phyloP scores from a whole-genome alignment of 2,888 invertebrate genomes.

The Orchesella flavescens region DNA sequence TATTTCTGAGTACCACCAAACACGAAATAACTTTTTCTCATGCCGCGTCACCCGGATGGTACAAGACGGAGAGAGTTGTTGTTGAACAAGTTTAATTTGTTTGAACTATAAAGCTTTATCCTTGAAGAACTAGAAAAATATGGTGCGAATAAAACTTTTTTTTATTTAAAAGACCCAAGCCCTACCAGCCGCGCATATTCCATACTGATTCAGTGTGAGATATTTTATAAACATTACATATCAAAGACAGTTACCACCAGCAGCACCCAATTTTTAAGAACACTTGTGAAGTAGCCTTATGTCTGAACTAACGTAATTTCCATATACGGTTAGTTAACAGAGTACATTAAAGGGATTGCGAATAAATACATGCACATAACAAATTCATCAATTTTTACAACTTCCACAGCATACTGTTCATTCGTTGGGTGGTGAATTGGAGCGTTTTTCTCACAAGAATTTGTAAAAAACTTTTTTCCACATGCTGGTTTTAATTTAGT shows the following conservation, averaged over 20 bases:
- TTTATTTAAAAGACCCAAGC: slow-evolving; percentile 1
- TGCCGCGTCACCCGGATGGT: neutral
- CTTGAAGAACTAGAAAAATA: slow-evolving; percentile 53
- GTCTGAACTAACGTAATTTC: slow-evolving; percentile 37
- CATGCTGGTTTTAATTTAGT: slow-evolving; percentile 7
- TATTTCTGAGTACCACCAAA: neutral
- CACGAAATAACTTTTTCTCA: slow-evolving; percentile 29
- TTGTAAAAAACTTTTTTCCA: neutral
- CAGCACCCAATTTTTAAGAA: neutral
- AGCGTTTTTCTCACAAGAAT: neutral
- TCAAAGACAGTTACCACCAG: neutral
- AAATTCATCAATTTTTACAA: slow-evolving; percentile 50
- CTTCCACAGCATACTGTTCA: slow-evolving; percentile 13
- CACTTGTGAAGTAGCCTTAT: neutral
- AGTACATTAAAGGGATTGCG: neutral
- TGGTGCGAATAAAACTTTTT: slow-evolving; percentile 48
- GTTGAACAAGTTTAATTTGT: slow-evolving; percentile 43
- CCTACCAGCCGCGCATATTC: slow-evolving; percentile 1
- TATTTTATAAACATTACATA: neutral
- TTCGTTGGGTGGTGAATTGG: neutral
- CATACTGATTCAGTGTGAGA: neutral
- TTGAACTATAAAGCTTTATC: slow-evolving; percentile 53
- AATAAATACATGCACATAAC: slow-evolving; percentile 30
- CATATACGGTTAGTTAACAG: slow-evolving; percentile 20
- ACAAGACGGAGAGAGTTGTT: slow-evolving; percentile 15